Conservation (phyloP, 2,888 invertebrate species). For the Nemotelus pantherinus region DNA sequence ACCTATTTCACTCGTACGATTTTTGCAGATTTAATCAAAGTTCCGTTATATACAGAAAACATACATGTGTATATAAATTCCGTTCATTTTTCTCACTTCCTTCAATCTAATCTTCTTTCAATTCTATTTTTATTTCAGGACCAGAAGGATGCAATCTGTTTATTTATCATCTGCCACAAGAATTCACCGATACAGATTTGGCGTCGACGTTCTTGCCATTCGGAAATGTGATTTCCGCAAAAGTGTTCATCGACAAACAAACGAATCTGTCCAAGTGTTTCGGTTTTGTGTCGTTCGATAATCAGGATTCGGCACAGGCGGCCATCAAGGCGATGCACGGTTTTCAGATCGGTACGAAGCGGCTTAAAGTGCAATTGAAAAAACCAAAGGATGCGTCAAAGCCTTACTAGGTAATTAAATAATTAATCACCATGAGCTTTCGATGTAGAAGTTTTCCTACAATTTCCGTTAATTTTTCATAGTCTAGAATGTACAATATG, state of each 20-base stretch:
- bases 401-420: slow-evolving; percentile 77
- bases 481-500: too few relatives aligned
- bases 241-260: slow-evolving; percentile 99
- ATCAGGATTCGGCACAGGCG: slow-evolving; percentile 90
- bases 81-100: background rate
- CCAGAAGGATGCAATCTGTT: slow-evolving; percentile 99
- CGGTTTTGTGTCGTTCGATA: slow-evolving; percentile 97
- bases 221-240: slow-evolving; percentile 97
- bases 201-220: slow-evolving; percentile 97
- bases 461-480: too few relatives aligned
- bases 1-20: slow-evolving; percentile 2
- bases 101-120: background rate
- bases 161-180: slow-evolving; percentile 99
- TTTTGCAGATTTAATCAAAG: slow-evolving; percentile 14
- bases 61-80: background rate
- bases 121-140: slow-evolving; percentile 67
- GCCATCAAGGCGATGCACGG: slow-evolving; percentile 98
- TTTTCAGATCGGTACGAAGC: slow-evolving; percentile 96
- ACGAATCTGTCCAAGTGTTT: slow-evolving; percentile 99
- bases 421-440: background rate
- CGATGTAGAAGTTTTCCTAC: too few relatives aligned
- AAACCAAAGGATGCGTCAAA: slow-evolving; percentile 92
- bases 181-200: slow-evolving; percentile 96
- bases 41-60: background rate
- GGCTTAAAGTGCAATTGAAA: slow-evolving; percentile 97